phyloP scores from a whole-genome alignment of 1,140 invertebrate species.

The Vollenhovia emeryi region DNA sequence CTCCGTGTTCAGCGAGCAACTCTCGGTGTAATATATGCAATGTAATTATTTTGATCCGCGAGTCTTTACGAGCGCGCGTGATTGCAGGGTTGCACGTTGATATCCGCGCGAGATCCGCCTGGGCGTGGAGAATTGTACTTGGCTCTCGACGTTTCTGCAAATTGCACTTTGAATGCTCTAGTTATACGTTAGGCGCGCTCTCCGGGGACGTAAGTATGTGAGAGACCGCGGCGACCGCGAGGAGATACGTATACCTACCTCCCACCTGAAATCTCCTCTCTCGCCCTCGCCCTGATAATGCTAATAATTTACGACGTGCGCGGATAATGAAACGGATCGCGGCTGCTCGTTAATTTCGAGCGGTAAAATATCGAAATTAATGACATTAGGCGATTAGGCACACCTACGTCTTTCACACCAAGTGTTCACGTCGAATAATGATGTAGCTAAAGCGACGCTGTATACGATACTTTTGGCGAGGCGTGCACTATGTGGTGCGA shows the following conservation, averaged over 20 bases:
- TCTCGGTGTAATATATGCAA: slow-evolving; percentile 57
- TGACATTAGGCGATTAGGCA: slow-evolving; percentile 50
- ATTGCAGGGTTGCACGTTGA: slow-evolving; percentile 45
- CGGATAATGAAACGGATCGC: slow-evolving; percentile 43
- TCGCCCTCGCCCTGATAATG: slow-evolving; percentile 59
- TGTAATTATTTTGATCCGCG: slow-evolving; percentile 66
- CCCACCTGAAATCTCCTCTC: slow-evolving; percentile 39
- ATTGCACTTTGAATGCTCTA: slow-evolving; percentile 69
- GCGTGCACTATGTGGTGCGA: neutral
- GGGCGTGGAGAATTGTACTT: slow-evolving; percentile 64
- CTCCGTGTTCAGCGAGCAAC: neutral
- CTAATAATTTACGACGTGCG: slow-evolving; percentile 61
- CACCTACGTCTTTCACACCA: slow-evolving; percentile 15
- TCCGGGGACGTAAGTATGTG: slow-evolving; percentile 20
- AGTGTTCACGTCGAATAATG: neutral
- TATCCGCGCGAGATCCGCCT: slow-evolving; percentile 42
- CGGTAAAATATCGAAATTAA: slow-evolving; percentile 47
- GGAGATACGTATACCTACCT: slow-evolving; percentile 30
- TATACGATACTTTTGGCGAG: neutral
- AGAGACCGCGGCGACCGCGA: slow-evolving; percentile 29
- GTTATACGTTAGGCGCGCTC: slow-evolving; percentile 57
- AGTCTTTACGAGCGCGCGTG: slow-evolving; percentile 52
- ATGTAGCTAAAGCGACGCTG: neutral
- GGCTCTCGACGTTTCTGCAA: slow-evolving; percentile 69
- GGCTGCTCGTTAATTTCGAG: slow-evolving; percentile 42